Percentiles rank a stretch among this genome's conserved stretches.
These are phyloP conservation scores for Standfussiana lucernea DNA, from an alignment of 2,888 invertebrate species.

Conservation along the genomic window DNA sequence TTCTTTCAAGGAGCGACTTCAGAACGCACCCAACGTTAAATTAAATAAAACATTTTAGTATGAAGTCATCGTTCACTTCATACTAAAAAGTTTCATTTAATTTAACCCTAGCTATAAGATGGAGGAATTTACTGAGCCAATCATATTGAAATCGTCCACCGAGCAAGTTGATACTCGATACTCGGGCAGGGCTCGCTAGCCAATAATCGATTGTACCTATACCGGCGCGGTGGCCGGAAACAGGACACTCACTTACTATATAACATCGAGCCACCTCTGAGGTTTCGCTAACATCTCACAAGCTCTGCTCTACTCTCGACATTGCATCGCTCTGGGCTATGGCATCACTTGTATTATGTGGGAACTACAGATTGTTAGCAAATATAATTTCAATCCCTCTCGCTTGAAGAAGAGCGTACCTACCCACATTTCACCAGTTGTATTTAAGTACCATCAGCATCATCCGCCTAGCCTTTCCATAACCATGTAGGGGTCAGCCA, in stretches of 20 bases:
- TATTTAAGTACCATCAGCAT: background rate
- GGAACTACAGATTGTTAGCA: background rate
- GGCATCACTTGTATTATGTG: background rate
- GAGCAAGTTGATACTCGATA: background rate
- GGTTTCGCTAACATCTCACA: constrained; percentile 23
- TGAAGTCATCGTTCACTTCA: too few species aligned
- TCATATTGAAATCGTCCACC: constrained; percentile 13
- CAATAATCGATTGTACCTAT: constrained; percentile 33
- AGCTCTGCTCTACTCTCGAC: background rate
- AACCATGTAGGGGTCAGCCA: too few species aligned
- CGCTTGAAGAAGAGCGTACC: background rate
- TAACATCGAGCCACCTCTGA: constrained; percentile 2
- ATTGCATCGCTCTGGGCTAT: background rate
- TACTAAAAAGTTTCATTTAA: too few species aligned
- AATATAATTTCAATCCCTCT: background rate
- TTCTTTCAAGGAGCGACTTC: background rate
- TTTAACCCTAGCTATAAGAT: too few species aligned
- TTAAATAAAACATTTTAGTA: too few species aligned
- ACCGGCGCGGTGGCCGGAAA: background rate
- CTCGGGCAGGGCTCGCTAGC: constrained; percentile 7
- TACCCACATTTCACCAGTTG: background rate
- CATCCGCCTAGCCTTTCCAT: background rate
- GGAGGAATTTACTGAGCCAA: constrained; percentile 11
- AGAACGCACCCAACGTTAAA: constrained; percentile 1
- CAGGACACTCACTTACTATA: constrained; percentile 26